These are phyloP conservation scores for Dastarcus helophoroides DNA, from an alignment of 2,888 invertebrate genomes.

Conservation along the genomic window DNA sequence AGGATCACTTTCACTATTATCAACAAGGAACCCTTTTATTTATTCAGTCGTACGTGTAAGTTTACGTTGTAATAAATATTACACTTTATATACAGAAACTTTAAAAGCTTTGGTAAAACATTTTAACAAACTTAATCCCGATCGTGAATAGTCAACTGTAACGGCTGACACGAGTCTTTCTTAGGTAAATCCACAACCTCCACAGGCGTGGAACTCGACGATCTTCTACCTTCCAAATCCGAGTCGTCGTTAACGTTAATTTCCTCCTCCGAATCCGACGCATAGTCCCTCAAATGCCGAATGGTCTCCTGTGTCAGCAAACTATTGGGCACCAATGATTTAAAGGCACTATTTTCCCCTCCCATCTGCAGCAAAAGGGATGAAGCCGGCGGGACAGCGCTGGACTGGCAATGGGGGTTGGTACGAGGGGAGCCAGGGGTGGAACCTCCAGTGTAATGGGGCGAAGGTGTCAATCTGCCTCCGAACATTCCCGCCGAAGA, in stretches of 20 bases:
- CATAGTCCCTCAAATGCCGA: constrained; percentile 39
- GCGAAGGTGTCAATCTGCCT: constrained; percentile 42
- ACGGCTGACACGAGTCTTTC: constrained; percentile 44
- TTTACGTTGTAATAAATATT: constrained; percentile 21
- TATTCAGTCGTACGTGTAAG: too few relatives aligned
- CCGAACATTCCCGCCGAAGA: constrained; percentile 33
- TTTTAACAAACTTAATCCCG: constrained; percentile 35
- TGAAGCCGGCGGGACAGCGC: constrained; percentile 37
- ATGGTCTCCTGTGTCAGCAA: constrained; percentile 46
- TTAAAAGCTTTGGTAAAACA: constrained; percentile 12
- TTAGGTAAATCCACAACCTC: constrained; percentile 36
- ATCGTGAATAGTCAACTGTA: constrained; percentile 63
- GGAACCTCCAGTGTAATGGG: constrained; percentile 47
- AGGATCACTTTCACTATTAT: too few relatives aligned
- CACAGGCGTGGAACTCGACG: constrained; percentile 39
- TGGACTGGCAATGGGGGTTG: constrained; percentile 35
- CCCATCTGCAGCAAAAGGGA: constrained; percentile 53
- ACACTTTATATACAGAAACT: constrained; percentile 15
- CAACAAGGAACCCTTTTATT: too few relatives aligned
- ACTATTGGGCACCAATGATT: constrained; percentile 57
- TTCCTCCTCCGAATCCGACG: constrained; percentile 61
- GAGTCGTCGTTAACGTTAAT: constrained; percentile 77
- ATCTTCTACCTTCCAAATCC: constrained; percentile 43
- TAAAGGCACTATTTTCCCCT: constrained; percentile 84
- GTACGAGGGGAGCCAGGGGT: constrained; percentile 50